Percentiles rank a stretch among this genome's conserved stretches.
Conservation (phyloP, 2,113 vertebrate species). For the Misgurnus anguillicaudatus region DNA sequence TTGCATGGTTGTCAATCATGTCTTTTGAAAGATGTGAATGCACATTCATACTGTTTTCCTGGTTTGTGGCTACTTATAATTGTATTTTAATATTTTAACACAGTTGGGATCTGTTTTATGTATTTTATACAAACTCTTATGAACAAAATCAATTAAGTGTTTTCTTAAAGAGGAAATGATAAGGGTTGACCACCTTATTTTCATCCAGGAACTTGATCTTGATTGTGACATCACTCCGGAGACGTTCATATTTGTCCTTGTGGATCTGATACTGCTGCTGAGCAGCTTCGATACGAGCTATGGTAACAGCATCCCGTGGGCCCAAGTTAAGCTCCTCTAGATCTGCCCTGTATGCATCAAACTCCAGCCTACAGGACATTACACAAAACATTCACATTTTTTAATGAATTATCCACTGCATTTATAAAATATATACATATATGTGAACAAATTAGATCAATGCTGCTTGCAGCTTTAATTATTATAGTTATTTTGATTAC, state of each 20-base stretch:
- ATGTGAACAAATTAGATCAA: neutral
- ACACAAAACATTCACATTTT: neutral
- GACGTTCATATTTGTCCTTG: constrained; percentile 92
- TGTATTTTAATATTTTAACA: too few species aligned
- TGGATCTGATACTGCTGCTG: constrained; percentile 91
- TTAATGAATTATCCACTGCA: neutral
- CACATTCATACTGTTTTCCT: too few species aligned
- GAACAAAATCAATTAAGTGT: too few species aligned
- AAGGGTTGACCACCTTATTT: constrained; percentile 82
- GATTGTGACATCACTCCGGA: constrained; percentile 90
- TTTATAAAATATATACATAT: neutral
- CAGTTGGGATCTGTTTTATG: too few species aligned
- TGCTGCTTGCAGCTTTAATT: too few species aligned
- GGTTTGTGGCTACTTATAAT: too few species aligned
- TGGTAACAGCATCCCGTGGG: constrained; percentile 83
- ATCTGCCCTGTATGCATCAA: constrained; percentile 93
- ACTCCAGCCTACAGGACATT: constrained; percentile 82
- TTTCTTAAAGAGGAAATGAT: neutral
- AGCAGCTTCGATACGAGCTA: constrained; percentile 85
- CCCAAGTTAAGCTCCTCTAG: constrained; percentile 93
- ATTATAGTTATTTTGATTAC: neutral
- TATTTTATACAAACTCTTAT: too few species aligned
- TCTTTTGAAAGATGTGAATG: too few species aligned
- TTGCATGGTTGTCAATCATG: too few species aligned
- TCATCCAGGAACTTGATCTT: constrained; percentile 98